Percentiles rank a stretch among this genome's conserved stretches.
phyloP scores from a whole-genome alignment of 2,113 vertebrate species.

The Sphyrna mokarran region DNA sequence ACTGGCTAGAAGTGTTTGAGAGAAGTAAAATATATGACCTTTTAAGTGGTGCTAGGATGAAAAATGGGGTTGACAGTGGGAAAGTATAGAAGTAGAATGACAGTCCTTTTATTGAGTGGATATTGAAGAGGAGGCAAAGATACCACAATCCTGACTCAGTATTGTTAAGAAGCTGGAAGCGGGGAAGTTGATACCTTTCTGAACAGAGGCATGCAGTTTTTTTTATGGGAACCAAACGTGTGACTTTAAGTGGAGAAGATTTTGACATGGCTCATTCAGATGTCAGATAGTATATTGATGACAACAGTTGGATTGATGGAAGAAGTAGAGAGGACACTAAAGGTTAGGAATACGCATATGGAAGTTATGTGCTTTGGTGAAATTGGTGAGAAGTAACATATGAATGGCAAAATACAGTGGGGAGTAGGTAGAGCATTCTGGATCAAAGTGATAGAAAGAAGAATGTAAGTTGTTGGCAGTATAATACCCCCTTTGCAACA shows the following conservation, averaged over 20 bases:
- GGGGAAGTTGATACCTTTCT: not conserved
- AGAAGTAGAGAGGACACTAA: not conserved
- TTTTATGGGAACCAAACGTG: not conserved
- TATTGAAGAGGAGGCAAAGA: not conserved
- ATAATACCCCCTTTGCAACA: not conserved
- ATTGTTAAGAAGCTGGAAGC: not conserved
- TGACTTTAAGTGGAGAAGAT: not conserved
- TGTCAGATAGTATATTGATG: no score
- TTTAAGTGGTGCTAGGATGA: not conserved
- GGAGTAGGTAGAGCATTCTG: not conserved
- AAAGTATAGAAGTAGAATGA: not conserved
- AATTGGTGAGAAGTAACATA: not conserved
- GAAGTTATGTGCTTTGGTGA: not conserved
- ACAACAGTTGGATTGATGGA: not conserved
- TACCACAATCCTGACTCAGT: not conserved
- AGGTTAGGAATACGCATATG: not conserved
- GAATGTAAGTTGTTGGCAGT: not conserved
- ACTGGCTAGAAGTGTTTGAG: not conserved
- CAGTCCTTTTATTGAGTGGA: not conserved
- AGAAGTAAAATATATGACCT: not conserved
- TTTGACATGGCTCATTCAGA: not conserved
- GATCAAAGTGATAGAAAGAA: not conserved
- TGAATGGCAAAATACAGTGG: not conserved
- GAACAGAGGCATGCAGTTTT: not conserved
- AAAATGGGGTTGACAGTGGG: not conserved